Conservation (phyloP, 2,113 vertebrate species). For the Carassius gibelio region DNA sequence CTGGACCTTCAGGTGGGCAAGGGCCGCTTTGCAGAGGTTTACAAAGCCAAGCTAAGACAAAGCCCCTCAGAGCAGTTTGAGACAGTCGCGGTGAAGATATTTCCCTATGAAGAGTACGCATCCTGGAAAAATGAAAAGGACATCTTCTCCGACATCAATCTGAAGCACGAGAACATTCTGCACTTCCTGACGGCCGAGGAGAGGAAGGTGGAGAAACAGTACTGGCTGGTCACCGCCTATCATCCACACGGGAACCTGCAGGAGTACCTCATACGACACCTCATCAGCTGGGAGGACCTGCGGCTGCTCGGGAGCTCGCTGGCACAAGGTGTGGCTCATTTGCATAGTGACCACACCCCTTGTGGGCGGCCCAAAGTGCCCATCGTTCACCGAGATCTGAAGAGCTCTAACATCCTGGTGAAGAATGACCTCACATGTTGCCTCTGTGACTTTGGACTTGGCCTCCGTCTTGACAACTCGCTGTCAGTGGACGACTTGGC, state of each 20-base stretch:
- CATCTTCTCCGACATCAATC: constrained; percentile 93
- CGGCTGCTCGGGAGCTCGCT: constrained; percentile 88
- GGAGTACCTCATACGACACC: constrained; percentile 87
- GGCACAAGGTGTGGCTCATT: constrained; percentile 87
- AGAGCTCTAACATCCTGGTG: constrained; percentile 97
- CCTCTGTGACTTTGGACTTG: constrained; percentile 96
- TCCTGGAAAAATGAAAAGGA: constrained; percentile 99
- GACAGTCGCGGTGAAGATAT: constrained; percentile 96
- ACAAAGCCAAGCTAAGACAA: constrained; percentile 95
- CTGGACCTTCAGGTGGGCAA: constrained; percentile 91
- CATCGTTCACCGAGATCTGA: constrained; percentile 94
- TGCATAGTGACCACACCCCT: constrained; percentile 91
- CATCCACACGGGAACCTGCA: constrained; percentile 92
- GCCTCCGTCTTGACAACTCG: constrained; percentile 88
- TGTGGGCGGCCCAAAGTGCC: constrained; percentile 94
- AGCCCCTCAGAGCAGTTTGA: constrained; percentile 91
- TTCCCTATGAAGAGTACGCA: constrained; percentile 90
- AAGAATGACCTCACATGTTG: constrained; percentile 93
- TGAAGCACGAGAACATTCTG: constrained; percentile 93
- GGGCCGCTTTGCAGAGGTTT: constrained; percentile 95
- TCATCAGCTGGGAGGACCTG: constrained; percentile 93
- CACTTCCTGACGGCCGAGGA: constrained; percentile 97
- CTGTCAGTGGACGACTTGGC: constrained; percentile 97
- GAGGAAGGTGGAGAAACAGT: constrained; percentile 90
- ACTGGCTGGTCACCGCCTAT: constrained; percentile 96